These are phyloP conservation scores for Sycophila texana DNA, from an alignment of 2,888 invertebrate species.

Conservation along the genomic window DNA sequence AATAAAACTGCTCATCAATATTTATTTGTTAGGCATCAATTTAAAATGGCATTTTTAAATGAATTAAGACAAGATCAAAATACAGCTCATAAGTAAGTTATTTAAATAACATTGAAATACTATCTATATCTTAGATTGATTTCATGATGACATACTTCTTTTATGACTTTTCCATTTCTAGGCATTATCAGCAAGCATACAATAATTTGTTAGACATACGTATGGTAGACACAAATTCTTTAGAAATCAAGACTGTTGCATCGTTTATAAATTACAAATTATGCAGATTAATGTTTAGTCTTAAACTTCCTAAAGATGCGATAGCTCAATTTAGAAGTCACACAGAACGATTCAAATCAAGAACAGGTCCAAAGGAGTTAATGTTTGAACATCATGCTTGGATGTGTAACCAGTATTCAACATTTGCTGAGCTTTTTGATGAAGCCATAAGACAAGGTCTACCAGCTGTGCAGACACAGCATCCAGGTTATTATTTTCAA, in stretches of 20 bases:
- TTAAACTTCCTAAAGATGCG: slow-evolving; percentile 94
- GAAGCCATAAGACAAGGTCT: slow-evolving; percentile 94
- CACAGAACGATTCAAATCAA: slow-evolving; percentile 88
- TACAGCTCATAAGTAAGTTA: slow-evolving; percentile 85
- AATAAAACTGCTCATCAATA: slow-evolving; percentile 94
- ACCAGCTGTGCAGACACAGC: slow-evolving; percentile 95
- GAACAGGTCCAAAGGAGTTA: slow-evolving; percentile 89
- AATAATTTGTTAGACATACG: slow-evolving; percentile 91
- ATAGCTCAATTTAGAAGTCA: slow-evolving; percentile 95
- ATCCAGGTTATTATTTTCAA: slow-evolving; percentile 98
- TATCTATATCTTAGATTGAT: slow-evolving; percentile 9
- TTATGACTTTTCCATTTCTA: slow-evolving; percentile 66
- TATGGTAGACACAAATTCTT: slow-evolving; percentile 91
- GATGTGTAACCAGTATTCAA: slow-evolving; percentile 92
- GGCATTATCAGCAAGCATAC: slow-evolving; percentile 92
- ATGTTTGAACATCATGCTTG: slow-evolving; percentile 97
- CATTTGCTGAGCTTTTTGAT: slow-evolving; percentile 97
- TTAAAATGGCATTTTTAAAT: slow-evolving; percentile 96
- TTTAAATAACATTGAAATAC: slow-evolving; percentile 39
- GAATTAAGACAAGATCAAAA: slow-evolving; percentile 94
- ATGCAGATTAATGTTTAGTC: slow-evolving; percentile 91
- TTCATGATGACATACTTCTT: slow-evolving; percentile 26
- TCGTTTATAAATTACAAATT: slow-evolving; percentile 97
- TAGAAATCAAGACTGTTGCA: slow-evolving; percentile 96
- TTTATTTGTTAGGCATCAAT: slow-evolving; percentile 95